Evolutionary conservation across 2,113 vertebrate species (phyloP), one percentile per base, ranked within the genome.

Genomic region (Crotophaga sulcirostris): DNA sequence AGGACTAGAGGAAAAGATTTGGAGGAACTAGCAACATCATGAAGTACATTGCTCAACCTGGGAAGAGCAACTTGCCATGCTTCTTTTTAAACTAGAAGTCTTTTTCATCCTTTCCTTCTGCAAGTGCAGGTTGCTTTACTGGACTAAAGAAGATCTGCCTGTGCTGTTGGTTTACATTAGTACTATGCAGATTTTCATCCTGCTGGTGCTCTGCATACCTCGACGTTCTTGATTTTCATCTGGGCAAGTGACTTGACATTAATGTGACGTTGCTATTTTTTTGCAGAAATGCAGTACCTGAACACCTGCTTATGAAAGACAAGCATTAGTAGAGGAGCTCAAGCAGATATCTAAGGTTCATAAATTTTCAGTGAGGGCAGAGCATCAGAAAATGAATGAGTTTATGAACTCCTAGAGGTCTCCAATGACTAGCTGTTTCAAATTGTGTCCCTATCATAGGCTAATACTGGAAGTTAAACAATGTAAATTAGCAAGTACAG

Each of bases 401-500:
- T 0, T 86, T n/a, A 93, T 93, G 90, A 51, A 88, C 54, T 93
- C 94, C 69, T 90, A 88, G 49, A 92, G 63, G 70, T 92, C 92
- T 93, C 92, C 59, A 62, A 73, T 88, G 90, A 29, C 40, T 83
- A 88, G 64, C 88, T 86, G 85, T 85, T 93, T 92, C 58, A 93
- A 90, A 73, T 2, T 2, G 45, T 88, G 79, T 80, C 75, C 78
- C 42, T 92, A 49, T 76, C 25, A 15, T 34, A 73, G 64, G 28
- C 36, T 85, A 90, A 85, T 80, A 76, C 13, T 49, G 49, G 11
- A 96, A 94, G 82, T 91, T 93, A 91, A 96, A 59, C 49, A 73
- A 89, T 91, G 84, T 94, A 91, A 90, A 97, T 97, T 95, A 94
- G 38, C 67, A 83, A 45, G 78, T 80, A 67, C 83, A 86, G 85